These are phyloP conservation scores for Melopsittacus undulatus DNA, from an alignment of 2,797 vertebrate species.

Conservation along the genomic window DNA sequence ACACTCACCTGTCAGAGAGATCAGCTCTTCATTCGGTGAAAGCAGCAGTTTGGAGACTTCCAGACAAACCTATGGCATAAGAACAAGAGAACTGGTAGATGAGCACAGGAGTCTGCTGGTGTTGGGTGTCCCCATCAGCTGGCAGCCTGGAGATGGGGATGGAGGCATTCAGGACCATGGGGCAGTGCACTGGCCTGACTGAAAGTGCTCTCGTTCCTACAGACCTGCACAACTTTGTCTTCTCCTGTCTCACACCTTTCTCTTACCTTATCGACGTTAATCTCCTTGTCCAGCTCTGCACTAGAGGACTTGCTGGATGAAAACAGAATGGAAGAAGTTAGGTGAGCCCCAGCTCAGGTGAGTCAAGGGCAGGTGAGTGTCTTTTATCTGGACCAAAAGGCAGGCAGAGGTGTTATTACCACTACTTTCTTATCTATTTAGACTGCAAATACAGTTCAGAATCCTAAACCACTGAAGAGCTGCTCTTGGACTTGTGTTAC, in stretches of 20 bases:
- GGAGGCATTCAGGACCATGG: background rate
- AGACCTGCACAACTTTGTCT: background rate
- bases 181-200: background rate
- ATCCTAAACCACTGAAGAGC: background rate
- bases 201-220: background rate
- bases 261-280: background rate
- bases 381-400: background rate
- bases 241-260: background rate
- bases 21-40: background rate
- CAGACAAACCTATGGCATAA: slow-evolving; percentile 16
- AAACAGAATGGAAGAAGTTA: background rate
- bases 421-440: background rate
- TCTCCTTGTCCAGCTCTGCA: background rate
- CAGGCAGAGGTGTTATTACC: background rate
- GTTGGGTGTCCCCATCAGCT: fast-evolving
- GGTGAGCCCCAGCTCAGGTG: background rate
- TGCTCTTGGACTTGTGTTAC: background rate
- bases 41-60: slow-evolving; percentile 44
- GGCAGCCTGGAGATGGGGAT: background rate
- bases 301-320: background rate
- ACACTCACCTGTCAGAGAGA: slow-evolving; percentile 37
- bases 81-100: background rate
- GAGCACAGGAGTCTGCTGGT: fast-evolving
- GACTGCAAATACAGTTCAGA: background rate
- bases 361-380: background rate